A percentile compares a stretch with the other conserved stretches of the same genome.
Evolutionary conservation across 2,888 invertebrate genomes (phyloP).

Genomic region (Lithodes maja): DNA sequence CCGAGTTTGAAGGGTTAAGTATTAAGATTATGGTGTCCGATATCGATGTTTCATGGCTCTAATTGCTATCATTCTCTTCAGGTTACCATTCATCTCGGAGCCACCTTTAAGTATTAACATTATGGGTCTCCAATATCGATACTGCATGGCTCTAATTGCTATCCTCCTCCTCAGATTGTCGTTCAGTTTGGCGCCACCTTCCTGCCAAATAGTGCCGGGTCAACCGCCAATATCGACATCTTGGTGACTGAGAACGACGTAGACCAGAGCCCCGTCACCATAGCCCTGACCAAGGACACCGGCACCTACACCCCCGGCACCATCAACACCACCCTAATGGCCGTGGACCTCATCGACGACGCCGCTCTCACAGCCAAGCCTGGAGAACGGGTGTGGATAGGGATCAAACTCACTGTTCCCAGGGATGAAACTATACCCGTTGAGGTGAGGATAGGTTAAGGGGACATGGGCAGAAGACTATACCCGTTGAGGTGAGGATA

Average conservation of each 20-base stretch:
- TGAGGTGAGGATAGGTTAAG: slow-evolving; percentile 32
- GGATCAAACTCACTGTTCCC: slow-evolving; percentile 40
- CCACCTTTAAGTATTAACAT: no score
- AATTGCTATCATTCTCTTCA: no score
- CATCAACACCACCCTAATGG: slow-evolving; percentile 33
- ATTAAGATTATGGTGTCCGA: no score
- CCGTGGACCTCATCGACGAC: slow-evolving; percentile 3
- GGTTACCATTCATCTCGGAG: no score
- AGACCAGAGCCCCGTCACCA: neutral
- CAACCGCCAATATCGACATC: neutral
- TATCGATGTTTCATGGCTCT: no score
- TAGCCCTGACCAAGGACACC: neutral
- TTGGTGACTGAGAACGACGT: neutral
- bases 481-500: no score
- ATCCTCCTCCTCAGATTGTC: neutral
- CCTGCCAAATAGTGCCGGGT: neutral
- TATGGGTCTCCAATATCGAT: no score
- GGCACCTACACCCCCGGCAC: neutral
- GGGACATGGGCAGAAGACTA: no score
- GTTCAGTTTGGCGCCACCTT: slow-evolving; percentile 18
- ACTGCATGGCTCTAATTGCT: neutral
- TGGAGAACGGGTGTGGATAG: slow-evolving; percentile 40
- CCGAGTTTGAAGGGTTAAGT: no score
- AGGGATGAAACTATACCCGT: slow-evolving; percentile 10
- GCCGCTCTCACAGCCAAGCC: slow-evolving; percentile 32